Conservation (phyloP, 2,797 vertebrate genomes). For the Alouatta caraya region DNA sequence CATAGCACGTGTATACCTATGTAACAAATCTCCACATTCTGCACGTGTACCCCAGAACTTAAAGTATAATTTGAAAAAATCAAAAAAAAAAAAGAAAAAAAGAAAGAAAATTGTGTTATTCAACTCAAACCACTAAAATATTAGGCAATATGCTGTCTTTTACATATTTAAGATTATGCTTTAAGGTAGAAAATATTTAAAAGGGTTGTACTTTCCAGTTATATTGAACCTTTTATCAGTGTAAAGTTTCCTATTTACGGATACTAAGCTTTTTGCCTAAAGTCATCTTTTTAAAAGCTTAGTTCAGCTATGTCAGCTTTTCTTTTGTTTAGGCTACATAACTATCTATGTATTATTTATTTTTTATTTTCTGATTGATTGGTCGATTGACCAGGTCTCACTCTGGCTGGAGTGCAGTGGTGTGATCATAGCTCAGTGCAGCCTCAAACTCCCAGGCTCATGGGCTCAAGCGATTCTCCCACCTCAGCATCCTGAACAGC, state of each 20-base stretch:
- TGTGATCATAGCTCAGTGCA: neutral
- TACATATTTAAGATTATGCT: neutral
- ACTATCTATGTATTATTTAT: neutral
- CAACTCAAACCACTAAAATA: neutral
- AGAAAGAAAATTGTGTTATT: neutral
- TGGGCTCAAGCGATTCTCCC: neutral
- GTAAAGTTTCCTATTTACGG: neutral
- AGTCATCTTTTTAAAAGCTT: neutral
- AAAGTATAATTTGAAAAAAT: no score
- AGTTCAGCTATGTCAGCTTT: neutral
- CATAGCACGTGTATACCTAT: no score
- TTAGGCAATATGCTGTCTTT: neutral
- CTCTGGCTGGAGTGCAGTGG: neutral
- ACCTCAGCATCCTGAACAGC: neutral
- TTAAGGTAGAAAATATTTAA: neutral
- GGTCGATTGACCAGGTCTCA: neutral
- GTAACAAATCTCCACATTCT: no score
- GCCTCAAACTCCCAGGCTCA: neutral
- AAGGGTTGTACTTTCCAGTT: neutral
- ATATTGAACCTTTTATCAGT: neutral
- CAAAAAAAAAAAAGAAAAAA: no score
- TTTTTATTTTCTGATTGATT: neutral
- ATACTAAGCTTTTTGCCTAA: neutral
- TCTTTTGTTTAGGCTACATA: neutral
- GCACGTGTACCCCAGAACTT: no score